phyloP scores from a whole-genome alignment of 2,113 vertebrate genomes.

The Scortum barcoo region DNA sequence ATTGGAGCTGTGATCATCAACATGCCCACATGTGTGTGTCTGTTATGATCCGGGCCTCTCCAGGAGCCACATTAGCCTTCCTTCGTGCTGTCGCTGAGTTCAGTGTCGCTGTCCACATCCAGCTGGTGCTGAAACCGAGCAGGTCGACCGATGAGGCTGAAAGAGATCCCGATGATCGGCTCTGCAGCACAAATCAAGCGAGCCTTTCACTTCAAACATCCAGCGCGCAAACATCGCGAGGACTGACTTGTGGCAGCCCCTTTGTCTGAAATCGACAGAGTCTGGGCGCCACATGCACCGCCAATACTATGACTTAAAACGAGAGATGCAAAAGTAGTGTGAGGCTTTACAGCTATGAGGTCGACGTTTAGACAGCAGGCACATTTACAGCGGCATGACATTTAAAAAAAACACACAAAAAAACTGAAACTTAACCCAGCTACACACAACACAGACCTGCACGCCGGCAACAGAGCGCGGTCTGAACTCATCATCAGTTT shows the following conservation, averaged over 20 bases:
- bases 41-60: conserved; percentile 36
- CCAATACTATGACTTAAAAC: not conserved
- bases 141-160: not conserved
- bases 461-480: not conserved
- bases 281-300: conserved; percentile 13
- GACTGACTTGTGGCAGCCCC: conserved; percentile 42
- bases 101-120: conserved; percentile 66
- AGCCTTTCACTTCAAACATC: not conserved
- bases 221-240: conserved; percentile 22
- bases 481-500: conserved; percentile 34
- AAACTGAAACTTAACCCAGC: conserved; percentile 6
- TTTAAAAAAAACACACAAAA: too few relatives aligned
- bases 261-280: conserved; percentile 42
- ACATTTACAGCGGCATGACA: conserved; percentile 15
- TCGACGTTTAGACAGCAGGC: not conserved
- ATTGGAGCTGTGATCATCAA: conserved; percentile 5
- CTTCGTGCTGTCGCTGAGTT: conserved; percentile 30
- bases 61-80: conserved; percentile 17
- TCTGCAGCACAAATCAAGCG: not conserved
- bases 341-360: conserved; percentile 1
- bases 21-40: conserved; percentile 10
- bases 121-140: conserved; percentile 68
- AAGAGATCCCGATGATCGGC: not conserved
- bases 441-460: conserved; percentile 43
- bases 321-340: conserved; percentile 1